Evolutionary conservation across 2,797 vertebrate genomes (phyloP).

Genomic region (Florisuga fusca): DNA sequence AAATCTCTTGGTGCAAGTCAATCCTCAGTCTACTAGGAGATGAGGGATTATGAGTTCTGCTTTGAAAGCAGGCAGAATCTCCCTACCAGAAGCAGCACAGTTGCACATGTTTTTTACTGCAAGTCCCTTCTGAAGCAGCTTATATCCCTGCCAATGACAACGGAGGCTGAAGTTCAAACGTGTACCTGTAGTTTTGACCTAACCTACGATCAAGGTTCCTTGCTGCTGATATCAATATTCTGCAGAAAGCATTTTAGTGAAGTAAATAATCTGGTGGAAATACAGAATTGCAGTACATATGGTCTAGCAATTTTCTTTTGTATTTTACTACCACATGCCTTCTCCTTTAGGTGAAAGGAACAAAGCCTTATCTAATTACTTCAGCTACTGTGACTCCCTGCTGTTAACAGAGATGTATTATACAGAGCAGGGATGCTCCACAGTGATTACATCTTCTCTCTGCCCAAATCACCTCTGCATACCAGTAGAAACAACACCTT

Average conservation of each 20-base stretch:
- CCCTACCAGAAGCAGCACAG: not conserved
- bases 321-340: not conserved
- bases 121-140: not conserved
- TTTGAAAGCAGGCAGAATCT: not conserved
- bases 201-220: not conserved
- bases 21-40: not conserved
- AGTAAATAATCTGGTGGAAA: not conserved
- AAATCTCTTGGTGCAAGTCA: not conserved
- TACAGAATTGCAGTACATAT: not conserved
- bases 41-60: not conserved
- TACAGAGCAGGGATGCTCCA: conserved; percentile 11
- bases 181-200: not conserved
- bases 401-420: conserved; percentile 13
- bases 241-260: not conserved
- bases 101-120: not conserved
- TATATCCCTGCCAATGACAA: not conserved
- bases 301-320: not conserved
- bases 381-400: conserved; percentile 28
- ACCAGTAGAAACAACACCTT: conserved; percentile 10
- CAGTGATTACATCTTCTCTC: conserved; percentile 24
- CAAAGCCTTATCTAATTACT: conserved; percentile 51
- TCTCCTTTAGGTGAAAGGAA: conserved; percentile 52
- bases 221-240: not conserved
- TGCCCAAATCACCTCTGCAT: not conserved
- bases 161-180: not conserved